Conservation (phyloP, 2,888 invertebrate genomes). For the Branchipolynoe longqiensis region DNA sequence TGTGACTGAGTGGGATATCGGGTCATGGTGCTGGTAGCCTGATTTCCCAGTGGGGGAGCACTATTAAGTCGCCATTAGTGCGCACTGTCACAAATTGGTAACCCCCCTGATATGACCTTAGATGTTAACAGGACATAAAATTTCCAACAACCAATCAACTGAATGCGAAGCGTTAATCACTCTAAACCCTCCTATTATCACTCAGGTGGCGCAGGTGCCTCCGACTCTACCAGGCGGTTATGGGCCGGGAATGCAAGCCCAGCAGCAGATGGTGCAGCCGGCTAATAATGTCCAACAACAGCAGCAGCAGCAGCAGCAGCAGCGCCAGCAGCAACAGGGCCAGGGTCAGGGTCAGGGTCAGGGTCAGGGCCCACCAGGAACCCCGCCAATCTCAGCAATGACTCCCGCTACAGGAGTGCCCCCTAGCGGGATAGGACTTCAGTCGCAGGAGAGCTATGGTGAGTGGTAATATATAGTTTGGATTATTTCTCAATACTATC, state of each 20-base stretch:
- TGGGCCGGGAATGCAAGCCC: constrained; percentile 49
- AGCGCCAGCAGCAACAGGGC: neutral
- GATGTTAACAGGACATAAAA: too few relatives aligned
- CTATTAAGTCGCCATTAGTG: too few relatives aligned
- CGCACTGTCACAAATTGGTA: too few relatives aligned
- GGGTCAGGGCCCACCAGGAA: neutral
- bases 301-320: neutral
- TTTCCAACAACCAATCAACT: too few relatives aligned
- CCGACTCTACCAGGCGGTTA: constrained; percentile 51
- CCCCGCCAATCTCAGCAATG: constrained; percentile 58
- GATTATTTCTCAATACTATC: neutral
- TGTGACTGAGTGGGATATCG: too few relatives aligned
- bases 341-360: neutral
- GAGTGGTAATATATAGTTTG: neutral
- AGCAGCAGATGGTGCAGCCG: constrained; percentile 23
- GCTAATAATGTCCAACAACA: too few relatives aligned
- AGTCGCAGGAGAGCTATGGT: constrained; percentile 51
- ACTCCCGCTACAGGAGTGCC: constrained; percentile 7
- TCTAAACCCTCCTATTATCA: too few relatives aligned
- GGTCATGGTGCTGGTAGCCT: too few relatives aligned
- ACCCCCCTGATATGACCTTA: too few relatives aligned
- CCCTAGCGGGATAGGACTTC: neutral
- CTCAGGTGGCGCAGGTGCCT: constrained; percentile 58
- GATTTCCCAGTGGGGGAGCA: too few relatives aligned
- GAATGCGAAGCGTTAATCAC: too few relatives aligned